These are phyloP conservation scores for Neogale vison DNA, from an alignment of 2,113 vertebrate genomes.

Conservation along the genomic window DNA sequence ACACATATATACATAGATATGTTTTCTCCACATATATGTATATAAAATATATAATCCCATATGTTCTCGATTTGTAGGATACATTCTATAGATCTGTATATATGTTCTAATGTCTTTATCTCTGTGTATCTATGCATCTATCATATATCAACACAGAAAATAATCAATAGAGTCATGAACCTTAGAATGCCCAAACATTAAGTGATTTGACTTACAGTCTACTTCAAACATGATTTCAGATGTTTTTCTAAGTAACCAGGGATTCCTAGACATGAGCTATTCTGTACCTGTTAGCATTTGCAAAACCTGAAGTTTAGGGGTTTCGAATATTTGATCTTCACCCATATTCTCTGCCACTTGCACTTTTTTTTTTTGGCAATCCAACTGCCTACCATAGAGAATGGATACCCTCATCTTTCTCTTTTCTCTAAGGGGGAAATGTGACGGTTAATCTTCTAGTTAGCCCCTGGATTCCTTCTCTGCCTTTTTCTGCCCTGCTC, in stretches of 20 bases:
- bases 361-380: background rate
- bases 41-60: background rate
- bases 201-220: background rate
- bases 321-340: background rate
- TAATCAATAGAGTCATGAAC: background rate
- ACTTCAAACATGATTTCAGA: conserved; percentile 26
- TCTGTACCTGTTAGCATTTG: background rate
- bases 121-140: background rate
- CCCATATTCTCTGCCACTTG: background rate
- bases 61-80: background rate
- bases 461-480: background rate
- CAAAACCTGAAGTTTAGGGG: background rate
- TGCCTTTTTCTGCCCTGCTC: background rate
- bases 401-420: background rate
- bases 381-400: background rate
- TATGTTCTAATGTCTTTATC: background rate
- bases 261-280: background rate
- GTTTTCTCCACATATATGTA: background rate
- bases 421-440: background rate
- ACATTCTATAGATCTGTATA: background rate
- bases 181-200: background rate
- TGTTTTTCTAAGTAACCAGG: background rate
- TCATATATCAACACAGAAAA: background rate
- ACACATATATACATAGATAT: background rate
- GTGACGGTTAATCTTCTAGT: background rate